Conservation (phyloP, 1,140 invertebrate genomes). For the Tribolium madens region DNA sequence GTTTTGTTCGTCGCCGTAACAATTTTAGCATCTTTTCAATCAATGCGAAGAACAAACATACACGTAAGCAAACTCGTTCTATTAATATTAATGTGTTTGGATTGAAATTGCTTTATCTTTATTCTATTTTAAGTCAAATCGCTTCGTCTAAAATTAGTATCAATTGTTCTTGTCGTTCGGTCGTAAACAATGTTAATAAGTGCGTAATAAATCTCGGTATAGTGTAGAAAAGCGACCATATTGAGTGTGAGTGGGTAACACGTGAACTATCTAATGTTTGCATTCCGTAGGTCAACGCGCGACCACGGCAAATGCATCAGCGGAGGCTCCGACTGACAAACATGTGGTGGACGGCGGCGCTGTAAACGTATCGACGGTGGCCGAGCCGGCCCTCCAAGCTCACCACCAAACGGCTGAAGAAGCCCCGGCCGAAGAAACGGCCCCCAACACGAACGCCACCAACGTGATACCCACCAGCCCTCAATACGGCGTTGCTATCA, state of each 20-base stretch:
- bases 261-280: conserved; percentile 54
- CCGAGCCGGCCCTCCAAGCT: conserved; percentile 47
- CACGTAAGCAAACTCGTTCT: conserved; percentile 34
- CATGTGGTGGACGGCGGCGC: conserved; percentile 31
- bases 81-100: conserved; percentile 26
- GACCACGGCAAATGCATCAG: conserved; percentile 63
- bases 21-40: conserved; percentile 1
- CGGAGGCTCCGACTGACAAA: conserved; percentile 52
- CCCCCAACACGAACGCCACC: conserved; percentile 59
- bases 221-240: conserved; percentile 46
- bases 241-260: conserved; percentile 58
- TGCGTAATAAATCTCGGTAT: background rate
- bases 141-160: conserved; percentile 8
- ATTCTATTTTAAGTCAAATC: conserved; percentile 36
- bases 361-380: conserved; percentile 30
- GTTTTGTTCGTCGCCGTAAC: background rate
- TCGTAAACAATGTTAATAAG: conserved; percentile 1
- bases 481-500: conserved; percentile 65
- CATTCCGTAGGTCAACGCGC: conserved; percentile 65
- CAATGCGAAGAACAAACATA: conserved; percentile 7
- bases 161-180: conserved; percentile 1
- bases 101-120: conserved; percentile 12
- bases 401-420: conserved; percentile 44
- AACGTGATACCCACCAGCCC: conserved; percentile 65
- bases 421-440: conserved; percentile 49